Conservation (phyloP, 2,113 vertebrate genomes). For the Triplophysa siluroides region DNA sequence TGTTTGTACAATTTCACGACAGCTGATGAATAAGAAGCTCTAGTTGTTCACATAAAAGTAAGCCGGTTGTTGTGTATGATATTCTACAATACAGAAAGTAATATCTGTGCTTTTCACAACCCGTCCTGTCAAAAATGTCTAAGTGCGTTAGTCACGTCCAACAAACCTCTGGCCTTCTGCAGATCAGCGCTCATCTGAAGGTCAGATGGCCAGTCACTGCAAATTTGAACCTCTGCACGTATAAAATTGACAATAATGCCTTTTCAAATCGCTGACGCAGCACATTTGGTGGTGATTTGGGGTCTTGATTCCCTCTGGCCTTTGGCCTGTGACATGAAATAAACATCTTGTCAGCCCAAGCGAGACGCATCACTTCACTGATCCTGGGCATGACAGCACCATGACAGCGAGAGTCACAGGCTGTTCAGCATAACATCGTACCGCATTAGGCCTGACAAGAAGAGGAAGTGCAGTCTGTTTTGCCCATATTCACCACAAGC, state of each 20-base stretch:
- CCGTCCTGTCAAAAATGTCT: constrained; percentile 39
- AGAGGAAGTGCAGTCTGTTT: neutral
- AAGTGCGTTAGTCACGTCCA: constrained; percentile 10
- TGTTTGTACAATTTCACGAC: constrained; percentile 59
- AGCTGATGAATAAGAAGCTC: neutral
- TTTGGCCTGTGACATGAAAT: constrained; percentile 53
- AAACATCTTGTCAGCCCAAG: constrained; percentile 59
- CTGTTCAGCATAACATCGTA: constrained; percentile 11
- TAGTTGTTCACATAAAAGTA: neutral
- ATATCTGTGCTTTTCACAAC: constrained; percentile 20
- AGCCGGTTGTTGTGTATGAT: constrained; percentile 12
- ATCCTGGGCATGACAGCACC: constrained; percentile 35
- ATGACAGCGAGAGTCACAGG: constrained; percentile 53
- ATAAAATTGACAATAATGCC: constrained; percentile 4
- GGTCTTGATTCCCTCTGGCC: constrained; percentile 55
- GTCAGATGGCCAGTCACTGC: neutral
- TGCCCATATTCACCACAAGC: neutral
- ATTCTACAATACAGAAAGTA: neutral
- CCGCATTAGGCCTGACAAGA: constrained; percentile 17
- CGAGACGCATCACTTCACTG: constrained; percentile 59
- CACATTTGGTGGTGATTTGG: constrained; percentile 38
- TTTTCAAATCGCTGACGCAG: constrained; percentile 49
- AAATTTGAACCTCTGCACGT: neutral
- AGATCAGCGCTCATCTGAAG: constrained; percentile 31
- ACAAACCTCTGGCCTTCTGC: constrained; percentile 9